Percentiles rank a stretch among this genome's conserved stretches.
Conservation (phyloP, 2,888 invertebrate genomes). For the Lasioglossum lativentre region DNA sequence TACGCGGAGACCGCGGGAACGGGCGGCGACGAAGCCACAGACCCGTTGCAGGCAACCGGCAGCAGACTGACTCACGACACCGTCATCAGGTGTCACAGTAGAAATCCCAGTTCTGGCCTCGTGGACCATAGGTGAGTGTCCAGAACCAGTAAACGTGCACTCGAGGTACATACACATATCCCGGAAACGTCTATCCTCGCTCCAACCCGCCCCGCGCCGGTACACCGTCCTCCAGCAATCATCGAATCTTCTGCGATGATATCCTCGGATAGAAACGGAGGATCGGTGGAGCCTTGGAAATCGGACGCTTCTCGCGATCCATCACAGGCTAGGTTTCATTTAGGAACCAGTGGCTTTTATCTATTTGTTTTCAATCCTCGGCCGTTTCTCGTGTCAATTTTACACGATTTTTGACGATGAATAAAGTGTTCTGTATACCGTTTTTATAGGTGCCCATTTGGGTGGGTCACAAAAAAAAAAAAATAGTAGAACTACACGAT, state of each 20-base stretch:
- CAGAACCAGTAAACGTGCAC: background rate
- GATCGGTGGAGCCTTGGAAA: background rate
- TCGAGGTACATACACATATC: background rate
- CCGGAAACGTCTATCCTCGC: background rate
- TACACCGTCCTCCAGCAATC: background rate
- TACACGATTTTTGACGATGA: background rate
- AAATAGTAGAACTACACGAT: too few species aligned
- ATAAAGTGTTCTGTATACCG: background rate
- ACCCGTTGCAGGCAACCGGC: conserved; percentile 80
- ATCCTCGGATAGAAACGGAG: background rate
- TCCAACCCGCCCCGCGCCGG: background rate
- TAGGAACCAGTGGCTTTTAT: background rate
- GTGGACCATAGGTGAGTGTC: conserved; percentile 87
- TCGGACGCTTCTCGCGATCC: background rate
- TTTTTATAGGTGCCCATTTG: too few species aligned
- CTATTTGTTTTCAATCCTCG: background rate
- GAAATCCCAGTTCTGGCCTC: conserved; percentile 91
- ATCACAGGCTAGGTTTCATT: background rate
- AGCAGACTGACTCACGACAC: conserved; percentile 82
- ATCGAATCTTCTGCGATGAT: background rate
- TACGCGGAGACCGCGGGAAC: conserved; percentile 90
- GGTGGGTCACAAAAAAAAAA: too few species aligned
- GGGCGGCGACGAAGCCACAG: conserved; percentile 85
- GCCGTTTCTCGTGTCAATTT: background rate
- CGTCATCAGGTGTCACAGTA: conserved; percentile 91